These are phyloP conservation scores for Myotis daubentonii DNA, from an alignment of 2,797 vertebrate species.

Conservation along the genomic window DNA sequence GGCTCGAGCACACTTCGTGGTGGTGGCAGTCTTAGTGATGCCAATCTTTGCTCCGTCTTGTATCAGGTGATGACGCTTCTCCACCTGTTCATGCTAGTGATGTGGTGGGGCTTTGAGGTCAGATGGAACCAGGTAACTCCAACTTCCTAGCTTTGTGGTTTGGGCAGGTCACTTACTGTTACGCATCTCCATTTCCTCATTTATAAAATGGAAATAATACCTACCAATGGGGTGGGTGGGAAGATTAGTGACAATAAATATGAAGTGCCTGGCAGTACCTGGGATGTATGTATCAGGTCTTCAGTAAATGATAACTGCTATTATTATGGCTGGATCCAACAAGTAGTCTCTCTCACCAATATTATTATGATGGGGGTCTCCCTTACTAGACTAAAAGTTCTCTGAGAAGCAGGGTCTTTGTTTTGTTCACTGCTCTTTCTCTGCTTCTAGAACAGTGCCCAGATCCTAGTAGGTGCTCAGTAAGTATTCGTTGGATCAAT, in stretches of 20 bases:
- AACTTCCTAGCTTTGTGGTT: not conserved
- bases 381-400: not conserved
- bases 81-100: not conserved
- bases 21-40: not conserved
- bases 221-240: not conserved
- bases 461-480: not conserved
- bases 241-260: not conserved
- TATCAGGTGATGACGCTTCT: not conserved
- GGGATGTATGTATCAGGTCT: not conserved
- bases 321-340: not conserved
- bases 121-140: not conserved
- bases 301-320: not conserved
- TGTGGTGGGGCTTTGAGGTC: not conserved
- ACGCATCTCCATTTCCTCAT: not conserved
- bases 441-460: not conserved
- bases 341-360: not conserved
- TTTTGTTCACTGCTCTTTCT: constrained; percentile 11
- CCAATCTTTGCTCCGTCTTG: not conserved
- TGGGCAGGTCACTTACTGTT: not conserved
- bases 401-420: not conserved
- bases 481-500: not conserved
- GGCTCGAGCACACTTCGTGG: not conserved
- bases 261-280: not conserved
- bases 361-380: not conserved
- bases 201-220: constrained; percentile 37